Evolutionary conservation across 2,888 invertebrate genomes (phyloP), one percentile per base, ranked within the genome.

Genomic region (Thelaira solivaga): DNA sequence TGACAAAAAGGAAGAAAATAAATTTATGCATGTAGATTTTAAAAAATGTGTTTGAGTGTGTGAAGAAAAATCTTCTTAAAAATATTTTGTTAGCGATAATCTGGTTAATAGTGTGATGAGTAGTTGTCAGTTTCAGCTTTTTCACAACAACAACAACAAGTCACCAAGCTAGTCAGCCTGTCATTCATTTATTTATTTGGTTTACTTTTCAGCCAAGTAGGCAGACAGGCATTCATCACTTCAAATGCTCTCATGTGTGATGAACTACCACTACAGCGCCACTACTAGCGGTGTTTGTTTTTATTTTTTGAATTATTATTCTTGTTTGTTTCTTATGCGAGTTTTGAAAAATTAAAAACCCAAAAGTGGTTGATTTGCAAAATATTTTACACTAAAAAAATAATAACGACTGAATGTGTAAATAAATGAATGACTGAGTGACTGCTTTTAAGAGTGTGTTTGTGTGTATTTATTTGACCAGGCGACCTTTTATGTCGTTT

Each of bases 61-160:
- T 20, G 20, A 41, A 10, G 31, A 31, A 22, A 55, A 55, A 64
- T 64, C 59, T 59, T 22, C 47, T 69, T 57, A 71, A 64, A 57
- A 57, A 57, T 62, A 69, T 76, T 64, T 57, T 65, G 29, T 65
- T 57, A 59, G 55, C 51, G 51, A 43, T 76, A 76, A 76, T 75
- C 75, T 62, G 62, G 47, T 69, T 76, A 76, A 71, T 57, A 64
- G 76, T 76, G 76, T 71, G 76, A 76, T 76, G 71, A 71, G 71
- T 69, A 71, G 71, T 49, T 51, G 64, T 51, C 59, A 64, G 34
- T 20, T 53, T 43, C 59, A 49, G 20, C 39, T 8, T 34, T 49
- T 24, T 11, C 4, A n/a, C n/a, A n/a, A n/a, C 34, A 26, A n/a
- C 61, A 51, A 13, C 45, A 53, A 39, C 11, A 16, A 20, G 2